Evolutionary conservation across 2,888 invertebrate species (phyloP).

Genomic region (Sclerodermus sp.): DNA sequence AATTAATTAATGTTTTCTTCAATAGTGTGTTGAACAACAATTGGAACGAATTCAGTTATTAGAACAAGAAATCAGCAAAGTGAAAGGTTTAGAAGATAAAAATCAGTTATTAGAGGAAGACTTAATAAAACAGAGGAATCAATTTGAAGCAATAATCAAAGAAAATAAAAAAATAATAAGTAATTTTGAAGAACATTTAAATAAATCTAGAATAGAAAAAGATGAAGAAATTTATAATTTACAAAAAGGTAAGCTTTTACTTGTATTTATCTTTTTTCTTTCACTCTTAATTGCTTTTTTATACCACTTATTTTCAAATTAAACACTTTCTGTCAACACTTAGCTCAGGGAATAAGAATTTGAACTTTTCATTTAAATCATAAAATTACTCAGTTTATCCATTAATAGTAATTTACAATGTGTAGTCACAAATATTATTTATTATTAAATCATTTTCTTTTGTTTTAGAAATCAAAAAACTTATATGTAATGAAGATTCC

Average conservation of each 20-base stretch:
- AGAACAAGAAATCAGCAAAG: slow-evolving; percentile 17
- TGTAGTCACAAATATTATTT: background rate
- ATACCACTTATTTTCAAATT: no score
- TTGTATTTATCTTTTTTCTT: background rate
- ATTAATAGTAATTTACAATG: slow-evolving; percentile 1
- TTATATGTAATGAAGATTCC: slow-evolving; percentile 3
- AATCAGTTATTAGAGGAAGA: slow-evolving; percentile 17
- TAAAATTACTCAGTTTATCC: no score
- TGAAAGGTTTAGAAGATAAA: slow-evolving; percentile 19
- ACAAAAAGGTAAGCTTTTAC: slow-evolving; percentile 35
- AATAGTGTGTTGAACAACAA: slow-evolving; percentile 23
- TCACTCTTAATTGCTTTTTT: no score
- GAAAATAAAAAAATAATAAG: slow-evolving; percentile 16
- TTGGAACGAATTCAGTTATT: slow-evolving; percentile 19
- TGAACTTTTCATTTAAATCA: background rate
- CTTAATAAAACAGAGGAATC: slow-evolving; percentile 1
- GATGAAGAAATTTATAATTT: slow-evolving; percentile 42
- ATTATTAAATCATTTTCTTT: background rate
- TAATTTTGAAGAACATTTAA: slow-evolving; percentile 20
- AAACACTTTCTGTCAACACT: no score
- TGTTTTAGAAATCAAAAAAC: no score
- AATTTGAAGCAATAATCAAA: slow-evolving; percentile 12
- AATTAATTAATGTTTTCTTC: background rate
- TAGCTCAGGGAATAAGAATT: no score
- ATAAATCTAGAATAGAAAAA: slow-evolving; percentile 33